Evolutionary conservation across 1,140 invertebrate genomes (phyloP), one percentile per base, ranked within the genome.

Genomic region (Aricia agestis): DNA sequence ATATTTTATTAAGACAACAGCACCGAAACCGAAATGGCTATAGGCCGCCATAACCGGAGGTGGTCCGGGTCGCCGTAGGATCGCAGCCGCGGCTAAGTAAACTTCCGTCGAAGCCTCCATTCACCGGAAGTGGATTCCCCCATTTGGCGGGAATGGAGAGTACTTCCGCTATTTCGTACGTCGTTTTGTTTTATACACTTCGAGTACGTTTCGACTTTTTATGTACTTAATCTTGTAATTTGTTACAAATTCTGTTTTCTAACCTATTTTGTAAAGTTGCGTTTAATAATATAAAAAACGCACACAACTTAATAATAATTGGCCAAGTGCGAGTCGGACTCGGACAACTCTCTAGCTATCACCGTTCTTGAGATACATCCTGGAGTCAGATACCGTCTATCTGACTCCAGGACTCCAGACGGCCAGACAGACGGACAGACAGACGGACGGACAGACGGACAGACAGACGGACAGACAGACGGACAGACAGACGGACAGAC

Each of bases 91-190:
- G 71, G 74, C 73, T 74, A 76, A 80, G 78, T 80, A 76, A 78
- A 78, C 74, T 80, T 78, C 78, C 78, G 74, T 68, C 69, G 73
- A 69, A 68, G 61, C 70, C 61, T 71, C 25, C 70, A 25, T 63
- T 68, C 70, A 61, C 74, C 76, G 80, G 80, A 82, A 75, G 78
- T 78, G 72, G 74, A 77, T 74, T 78, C 77, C 78, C 78, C 78
- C 80, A 82, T 82, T 82, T 72, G 76, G 74, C 76, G 76, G 74
- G 76, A 78, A 76, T 73, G 73, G 75, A 75, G 75, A 74, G 75
- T 66, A 77, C 74, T 79, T 81, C 79, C 78, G 74, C 73, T 71
- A 75, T 73, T 71, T 74, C 77, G 74, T 75, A 74, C 76, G 73
- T 77, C 74, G 73, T 77, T 81, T 77, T 81, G 79, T 81, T 78